phyloP scores from a whole-genome alignment of 2,888 invertebrate species.

The Tinea trinotella region DNA sequence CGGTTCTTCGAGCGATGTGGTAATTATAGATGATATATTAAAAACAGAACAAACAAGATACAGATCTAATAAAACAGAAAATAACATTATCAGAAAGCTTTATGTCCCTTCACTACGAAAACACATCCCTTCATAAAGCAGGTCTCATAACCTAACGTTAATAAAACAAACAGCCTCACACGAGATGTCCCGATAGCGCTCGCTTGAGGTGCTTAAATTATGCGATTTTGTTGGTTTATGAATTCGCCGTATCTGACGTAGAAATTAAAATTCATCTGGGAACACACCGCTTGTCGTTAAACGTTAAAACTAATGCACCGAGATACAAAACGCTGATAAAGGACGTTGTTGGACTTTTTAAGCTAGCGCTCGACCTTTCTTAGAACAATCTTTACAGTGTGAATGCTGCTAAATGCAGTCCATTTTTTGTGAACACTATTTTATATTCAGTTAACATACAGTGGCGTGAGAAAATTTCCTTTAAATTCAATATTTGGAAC shows the following conservation, averaged over 20 bases:
- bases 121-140: conserved; percentile 27
- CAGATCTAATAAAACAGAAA: neutral
- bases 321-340: conserved; percentile 36
- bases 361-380: conserved; percentile 36
- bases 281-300: conserved; percentile 30
- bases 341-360: conserved; percentile 24
- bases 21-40: neutral
- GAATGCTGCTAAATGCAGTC: conserved; percentile 18
- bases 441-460: conserved; percentile 25
- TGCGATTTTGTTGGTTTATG: conserved; percentile 34
- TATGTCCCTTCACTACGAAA: conserved; percentile 25
- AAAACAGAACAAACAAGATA: neutral
- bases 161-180: conserved; percentile 38
- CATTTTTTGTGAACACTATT: conserved; percentile 17
- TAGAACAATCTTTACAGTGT: conserved; percentile 34
- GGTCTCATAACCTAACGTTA: conserved; percentile 29
- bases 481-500: conserved; percentile 18
- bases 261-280: conserved; percentile 45
- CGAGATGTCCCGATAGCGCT: conserved; percentile 37
- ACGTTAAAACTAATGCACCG: conserved; percentile 39
- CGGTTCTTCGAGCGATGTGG: neutral
- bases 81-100: conserved; percentile 14
- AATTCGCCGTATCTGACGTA: conserved; percentile 36
- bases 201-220: conserved; percentile 29
- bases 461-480: conserved; percentile 38